These are phyloP conservation scores for Venusia cambrica DNA, from an alignment of 2,888 invertebrate genomes.

Conservation along the genomic window DNA sequence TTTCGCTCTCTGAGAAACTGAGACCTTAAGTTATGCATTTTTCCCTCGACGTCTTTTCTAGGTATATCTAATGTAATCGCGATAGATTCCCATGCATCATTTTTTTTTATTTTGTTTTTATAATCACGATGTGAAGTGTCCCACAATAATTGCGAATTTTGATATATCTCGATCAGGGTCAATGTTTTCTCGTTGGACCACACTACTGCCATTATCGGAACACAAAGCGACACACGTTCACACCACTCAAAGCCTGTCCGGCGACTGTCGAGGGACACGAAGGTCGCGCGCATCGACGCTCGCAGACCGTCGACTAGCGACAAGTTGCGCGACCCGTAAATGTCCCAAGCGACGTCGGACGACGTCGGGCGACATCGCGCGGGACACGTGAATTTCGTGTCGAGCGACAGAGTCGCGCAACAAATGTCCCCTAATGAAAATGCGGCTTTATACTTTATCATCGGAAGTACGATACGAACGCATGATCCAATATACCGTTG, in stretches of 20 bases:
- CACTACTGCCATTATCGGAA: no score
- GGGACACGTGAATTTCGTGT: not conserved
- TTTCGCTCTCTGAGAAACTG: no score
- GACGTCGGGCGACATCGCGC: not conserved
- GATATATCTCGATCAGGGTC: conserved; percentile 17
- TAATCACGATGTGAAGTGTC: conserved; percentile 21
- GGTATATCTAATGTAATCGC: conserved; percentile 15
- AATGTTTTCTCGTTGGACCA: conserved; percentile 7
- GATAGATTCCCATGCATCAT: conserved; percentile 17
- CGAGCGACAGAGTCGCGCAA: not conserved
- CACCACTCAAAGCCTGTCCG: conserved; percentile 19
- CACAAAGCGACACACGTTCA: conserved; percentile 15
- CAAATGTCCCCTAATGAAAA: no score
- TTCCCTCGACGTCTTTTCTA: conserved; percentile 19
- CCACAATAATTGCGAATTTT: conserved; percentile 21
- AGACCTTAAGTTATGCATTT: no score
- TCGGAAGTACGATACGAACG: no score
- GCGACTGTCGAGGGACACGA: conserved; percentile 17
- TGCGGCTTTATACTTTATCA: no score
- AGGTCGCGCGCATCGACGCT: conserved; percentile 16
- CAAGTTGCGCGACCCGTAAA: no score
- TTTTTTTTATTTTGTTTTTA: no score
- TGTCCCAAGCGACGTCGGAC: no score
- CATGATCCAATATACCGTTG: no score
- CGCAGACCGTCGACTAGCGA: no score